phyloP scores from a whole-genome alignment of 35 echinoderm and acorn worm species.

The Apostichopus japonicus region DNA sequence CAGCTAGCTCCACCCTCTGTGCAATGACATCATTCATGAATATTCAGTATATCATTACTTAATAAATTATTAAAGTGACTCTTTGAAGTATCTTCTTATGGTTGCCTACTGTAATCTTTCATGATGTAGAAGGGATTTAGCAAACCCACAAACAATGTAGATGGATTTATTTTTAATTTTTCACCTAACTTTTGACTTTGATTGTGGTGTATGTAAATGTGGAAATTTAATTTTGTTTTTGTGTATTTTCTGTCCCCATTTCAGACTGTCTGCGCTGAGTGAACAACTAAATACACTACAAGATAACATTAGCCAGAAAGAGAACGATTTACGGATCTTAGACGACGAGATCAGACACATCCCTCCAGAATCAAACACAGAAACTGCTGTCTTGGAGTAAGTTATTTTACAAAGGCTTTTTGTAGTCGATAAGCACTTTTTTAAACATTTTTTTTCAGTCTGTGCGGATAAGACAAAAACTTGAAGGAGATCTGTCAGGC shows the following conservation, averaged over 20 bases:
- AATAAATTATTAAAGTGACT: no score
- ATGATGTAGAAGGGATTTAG: no score
- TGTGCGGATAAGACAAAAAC: neutral
- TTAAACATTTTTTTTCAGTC: neutral
- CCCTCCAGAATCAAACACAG: constrained; percentile 69
- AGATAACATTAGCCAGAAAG: constrained; percentile 58
- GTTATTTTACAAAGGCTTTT: neutral
- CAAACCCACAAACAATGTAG: no score
- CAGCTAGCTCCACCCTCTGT: no score
- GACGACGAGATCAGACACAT: constrained; percentile 93
- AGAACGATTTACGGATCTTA: constrained; percentile 77
- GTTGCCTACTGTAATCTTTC: no score
- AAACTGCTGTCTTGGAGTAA: constrained; percentile 86
- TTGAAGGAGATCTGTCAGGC: no score
- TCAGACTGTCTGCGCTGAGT: constrained; percentile 71
- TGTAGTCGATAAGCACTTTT: neutral
- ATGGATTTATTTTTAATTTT: no score
- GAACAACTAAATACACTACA: constrained; percentile 55
- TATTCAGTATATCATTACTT: no score
- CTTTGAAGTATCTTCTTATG: no score
- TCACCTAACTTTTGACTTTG: no score
- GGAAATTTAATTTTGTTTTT: neutral
- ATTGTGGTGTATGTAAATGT: no score
- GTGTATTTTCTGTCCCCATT: neutral
- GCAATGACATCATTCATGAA: no score